Base-by-base conservation (phyloP, 2,888 invertebrate species). In the Ernsta delagoae region DNA sequence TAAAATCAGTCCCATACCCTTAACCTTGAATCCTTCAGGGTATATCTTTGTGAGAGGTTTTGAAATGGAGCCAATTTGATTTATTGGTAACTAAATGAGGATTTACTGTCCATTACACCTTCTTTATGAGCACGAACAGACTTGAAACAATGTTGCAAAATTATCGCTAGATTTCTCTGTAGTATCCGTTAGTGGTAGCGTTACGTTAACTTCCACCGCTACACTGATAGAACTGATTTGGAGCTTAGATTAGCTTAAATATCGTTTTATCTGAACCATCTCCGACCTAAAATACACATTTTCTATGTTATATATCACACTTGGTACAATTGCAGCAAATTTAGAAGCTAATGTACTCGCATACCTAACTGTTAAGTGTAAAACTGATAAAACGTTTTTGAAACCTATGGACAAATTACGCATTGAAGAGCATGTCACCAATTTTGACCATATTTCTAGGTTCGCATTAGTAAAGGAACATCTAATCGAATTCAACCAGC, bases 401-500 rank as follows among this genome's bases (percentile, higher is more conserved):
- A 16, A 16, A 16, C 16, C 16, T 16, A 16, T 16, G 16, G 16
- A 16, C 16, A 16, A 16, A 8, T 9, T 31, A 31, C 54, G 31
- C 11, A 16, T 16, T 16, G 16, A 16, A 16, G 16, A 16, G 16
- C 16, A 16, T 16, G 16, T 16, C 16, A 16, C 16, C 16, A 16
- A 16, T 16, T 0, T 16, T 16, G 16, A 16, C 16, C 1, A 16
- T 4, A 34, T 3, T 90, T 89, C 5, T 90, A 99, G 99, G 94
- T 99, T 99, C 92, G 95, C 97, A 57, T 94, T 99, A 89, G 96
- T 99, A 75, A 98, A 98, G 89, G 98, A 99, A 89, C 98, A 99
- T 90, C 94, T 99, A 83, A 98, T 99, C 78, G 99, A 99, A 94
- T 99, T 99, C 94, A 99, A 99, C 92, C 98, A 99, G 94, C 94